These are phyloP conservation scores for Verasper variegatus DNA, from an alignment of 2,113 vertebrate species.

Conservation along the genomic window DNA sequence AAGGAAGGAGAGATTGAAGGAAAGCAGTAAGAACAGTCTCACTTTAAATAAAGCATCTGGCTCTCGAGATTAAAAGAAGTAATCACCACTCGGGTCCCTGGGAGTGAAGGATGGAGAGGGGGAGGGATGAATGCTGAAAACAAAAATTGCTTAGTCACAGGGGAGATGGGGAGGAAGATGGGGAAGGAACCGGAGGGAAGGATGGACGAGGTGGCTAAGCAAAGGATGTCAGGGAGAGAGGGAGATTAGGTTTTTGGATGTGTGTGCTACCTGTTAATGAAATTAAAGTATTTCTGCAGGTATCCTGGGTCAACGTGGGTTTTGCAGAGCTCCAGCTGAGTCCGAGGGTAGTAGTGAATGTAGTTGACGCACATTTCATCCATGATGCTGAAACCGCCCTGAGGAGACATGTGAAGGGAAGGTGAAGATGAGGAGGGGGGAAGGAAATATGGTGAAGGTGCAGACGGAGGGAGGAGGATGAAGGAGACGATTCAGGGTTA, in stretches of 20 bases:
- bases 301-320: conserved; percentile 85
- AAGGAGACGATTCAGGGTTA: conserved; percentile 6
- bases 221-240: background rate
- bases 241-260: background rate
- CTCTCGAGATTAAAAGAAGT: conserved; percentile 45
- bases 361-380: conserved; percentile 99
- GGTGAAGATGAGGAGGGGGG: background rate
- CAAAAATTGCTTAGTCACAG: conserved; percentile 47
- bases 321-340: conserved; percentile 95
- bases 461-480: background rate
- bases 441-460: background rate
- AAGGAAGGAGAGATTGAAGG: conserved; percentile 10
- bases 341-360: conserved; percentile 94
- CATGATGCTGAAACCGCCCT: conserved; percentile 94
- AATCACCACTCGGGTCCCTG: conserved; percentile 18
- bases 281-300: conserved; percentile 90
- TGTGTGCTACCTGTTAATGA: conserved; percentile 87
- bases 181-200: background rate
- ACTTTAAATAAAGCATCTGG: conserved; percentile 43
- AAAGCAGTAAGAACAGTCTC: conserved; percentile 8
- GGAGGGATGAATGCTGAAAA: conserved; percentile 8
- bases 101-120: background rate
- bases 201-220: conserved; percentile 1
- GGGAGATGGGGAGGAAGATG: conserved; percentile 15
- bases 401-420: conserved; percentile 11